Evolutionary conservation across 2,113 vertebrate species (phyloP).

Genomic region (Panurus biarmicus): DNA sequence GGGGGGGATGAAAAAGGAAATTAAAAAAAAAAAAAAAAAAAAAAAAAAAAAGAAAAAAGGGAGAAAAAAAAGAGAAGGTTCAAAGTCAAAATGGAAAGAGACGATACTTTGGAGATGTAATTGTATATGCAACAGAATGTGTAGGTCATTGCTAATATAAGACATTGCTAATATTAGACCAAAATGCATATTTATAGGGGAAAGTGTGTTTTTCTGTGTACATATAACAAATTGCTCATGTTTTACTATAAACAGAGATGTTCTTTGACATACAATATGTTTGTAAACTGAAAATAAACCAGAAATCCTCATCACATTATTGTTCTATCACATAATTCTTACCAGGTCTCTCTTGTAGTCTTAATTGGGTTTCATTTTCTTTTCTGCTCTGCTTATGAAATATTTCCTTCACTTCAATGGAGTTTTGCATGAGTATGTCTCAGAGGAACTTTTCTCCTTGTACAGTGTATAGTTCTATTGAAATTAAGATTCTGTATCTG

Average conservation of each 20-base stretch:
- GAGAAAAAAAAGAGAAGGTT: accelerated
- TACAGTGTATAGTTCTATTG: neutral
- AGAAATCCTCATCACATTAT: neutral
- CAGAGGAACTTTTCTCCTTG: neutral
- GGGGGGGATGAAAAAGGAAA: neutral
- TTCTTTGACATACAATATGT: neutral
- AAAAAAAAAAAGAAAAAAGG: neutral
- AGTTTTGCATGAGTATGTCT: neutral
- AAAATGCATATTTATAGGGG: neutral
- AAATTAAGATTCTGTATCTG: neutral
- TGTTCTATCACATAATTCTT: neutral
- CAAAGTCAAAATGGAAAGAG: neutral
- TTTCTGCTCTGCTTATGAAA: neutral
- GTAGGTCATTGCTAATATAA: neutral
- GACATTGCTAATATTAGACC: neutral
- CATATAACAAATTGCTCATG: neutral
- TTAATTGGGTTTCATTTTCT: neutral
- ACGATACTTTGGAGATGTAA: neutral
- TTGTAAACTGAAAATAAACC: neutral
- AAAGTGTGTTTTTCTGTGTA: neutral
- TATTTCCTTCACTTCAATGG: neutral
- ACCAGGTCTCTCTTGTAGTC: neutral
- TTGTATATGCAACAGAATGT: neutral
- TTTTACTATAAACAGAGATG: neutral
- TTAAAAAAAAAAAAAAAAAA: neutral